Evolutionary conservation across 2,888 invertebrate species (phyloP).

Genomic region (Himalopsyche kuldschensis): DNA sequence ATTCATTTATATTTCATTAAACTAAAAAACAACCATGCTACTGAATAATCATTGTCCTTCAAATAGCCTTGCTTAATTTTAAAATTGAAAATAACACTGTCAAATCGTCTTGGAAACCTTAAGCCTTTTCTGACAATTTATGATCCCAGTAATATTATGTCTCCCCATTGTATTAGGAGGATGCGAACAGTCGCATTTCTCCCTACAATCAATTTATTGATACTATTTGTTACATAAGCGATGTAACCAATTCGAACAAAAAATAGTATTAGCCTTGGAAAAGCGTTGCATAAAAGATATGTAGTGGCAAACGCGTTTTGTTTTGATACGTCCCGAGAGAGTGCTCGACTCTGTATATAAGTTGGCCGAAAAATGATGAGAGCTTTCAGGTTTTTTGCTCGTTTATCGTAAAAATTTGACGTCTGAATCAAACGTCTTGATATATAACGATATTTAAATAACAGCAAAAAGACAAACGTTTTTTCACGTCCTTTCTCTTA

Average conservation of each 20-base stretch:
- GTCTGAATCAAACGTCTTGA: neutral
- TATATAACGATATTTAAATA: neutral
- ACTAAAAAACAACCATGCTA: no score
- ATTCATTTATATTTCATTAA: no score
- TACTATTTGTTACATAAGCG: neutral
- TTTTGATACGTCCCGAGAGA: slow-evolving; percentile 9
- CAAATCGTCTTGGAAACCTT: no score
- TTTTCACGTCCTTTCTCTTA: neutral
- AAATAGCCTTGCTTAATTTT: no score
- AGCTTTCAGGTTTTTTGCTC: neutral
- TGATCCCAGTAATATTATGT: neutral
- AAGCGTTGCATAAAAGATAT: neutral
- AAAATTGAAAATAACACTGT: no score
- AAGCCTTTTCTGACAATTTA: neutral
- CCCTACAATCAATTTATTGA: neutral
- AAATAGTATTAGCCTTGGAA: neutral
- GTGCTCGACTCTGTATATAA: neutral
- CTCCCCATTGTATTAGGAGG: neutral
- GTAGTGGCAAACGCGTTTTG: slow-evolving; percentile 1
- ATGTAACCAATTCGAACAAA: neutral
- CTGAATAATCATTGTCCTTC: no score
- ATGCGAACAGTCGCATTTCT: neutral
- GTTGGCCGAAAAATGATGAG: neutral
- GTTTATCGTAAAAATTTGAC: neutral
- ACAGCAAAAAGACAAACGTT: neutral